Evolutionary conservation across 2,888 invertebrate genomes (phyloP), one percentile per base, ranked within the genome.

Genomic region (Phortica magna): DNA sequence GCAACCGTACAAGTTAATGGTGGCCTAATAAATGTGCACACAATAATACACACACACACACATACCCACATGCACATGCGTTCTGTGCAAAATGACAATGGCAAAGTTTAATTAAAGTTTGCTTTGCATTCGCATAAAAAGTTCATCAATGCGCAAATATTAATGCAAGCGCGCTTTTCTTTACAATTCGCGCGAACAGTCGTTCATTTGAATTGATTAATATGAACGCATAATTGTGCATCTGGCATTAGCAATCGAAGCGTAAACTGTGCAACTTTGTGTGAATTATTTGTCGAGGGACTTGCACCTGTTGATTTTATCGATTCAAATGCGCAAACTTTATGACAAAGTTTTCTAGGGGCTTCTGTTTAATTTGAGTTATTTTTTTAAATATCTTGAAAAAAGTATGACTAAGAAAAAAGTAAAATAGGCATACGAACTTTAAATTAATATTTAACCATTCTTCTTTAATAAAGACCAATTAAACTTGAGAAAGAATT

Each of bases 1-100:
- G 61, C 61, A 61, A 61, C 22, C 61, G 22, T 61, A 22, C 7
- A 61, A 61, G 3, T 61, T 61, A 19, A 61, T 61, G 22, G 61
- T 10, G 10, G 22, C n/a, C 61, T 19, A 22, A 61, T 22, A 22
- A 61, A 61, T 19, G 17, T 7, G 61, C n/a, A 22, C 22, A 61
- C 61, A 61, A 61, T 61, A 2, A 3, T 5, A 48, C 14, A 12
- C 5, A 48, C 48, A 12, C 3, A 7, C 48, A 9, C 10, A 9
- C 48, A 5, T 0, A 48, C 48, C 48, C 48, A 12, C 4, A 48
- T 10, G 10, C 6, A 43, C 43, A n/a, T n/a, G n/a, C n/a, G n/a
- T n/a, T n/a, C 43, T 7, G 48, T 6, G 48, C 48, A 6, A 6
- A 12, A 48, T 48, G 48, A 9, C 48, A 48, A 48, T 48, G 14